Evolutionary conservation across 2,888 invertebrate genomes (phyloP).

Genomic region (Dolichomitus sp.): DNA sequence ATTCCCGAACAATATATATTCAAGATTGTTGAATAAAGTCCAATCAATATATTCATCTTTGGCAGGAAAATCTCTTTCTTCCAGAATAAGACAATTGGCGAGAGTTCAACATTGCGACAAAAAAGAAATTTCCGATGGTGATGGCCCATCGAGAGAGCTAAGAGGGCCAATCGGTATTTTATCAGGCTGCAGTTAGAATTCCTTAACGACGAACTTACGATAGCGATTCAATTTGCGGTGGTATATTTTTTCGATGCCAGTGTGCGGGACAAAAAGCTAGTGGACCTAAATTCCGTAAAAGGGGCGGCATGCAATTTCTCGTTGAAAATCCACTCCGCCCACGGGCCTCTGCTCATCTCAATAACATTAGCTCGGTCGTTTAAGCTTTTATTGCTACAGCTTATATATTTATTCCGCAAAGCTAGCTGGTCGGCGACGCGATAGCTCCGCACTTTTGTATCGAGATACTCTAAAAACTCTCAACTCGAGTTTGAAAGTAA

Average conservation of each 20-base stretch:
- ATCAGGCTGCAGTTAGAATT: conserved; percentile 77
- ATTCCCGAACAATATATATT: conserved; percentile 61
- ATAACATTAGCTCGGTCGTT: conserved; percentile 83
- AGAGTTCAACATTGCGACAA: conserved; percentile 44
- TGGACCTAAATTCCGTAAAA: conserved; percentile 76
- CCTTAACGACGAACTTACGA: conserved; percentile 71
- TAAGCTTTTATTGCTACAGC: conserved; percentile 79
- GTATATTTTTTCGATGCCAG: conserved; percentile 53
- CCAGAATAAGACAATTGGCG: conserved; percentile 57
- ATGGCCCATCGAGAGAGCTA: conserved; percentile 42
- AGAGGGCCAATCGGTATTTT: conserved; percentile 71
- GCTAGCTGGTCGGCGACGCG: conserved; percentile 37
- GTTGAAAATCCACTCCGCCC: conserved; percentile 79
- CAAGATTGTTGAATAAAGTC: conserved; percentile 33
- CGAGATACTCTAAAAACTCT: background rate
- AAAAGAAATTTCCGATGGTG: conserved; percentile 52
- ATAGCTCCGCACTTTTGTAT: conserved; percentile 39
- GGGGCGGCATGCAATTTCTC: conserved; percentile 79
- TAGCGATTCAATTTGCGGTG: conserved; percentile 77
- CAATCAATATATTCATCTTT: conserved; percentile 57
- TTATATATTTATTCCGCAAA: conserved; percentile 73
- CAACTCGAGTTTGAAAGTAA: background rate
- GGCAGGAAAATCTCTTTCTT: conserved; percentile 40
- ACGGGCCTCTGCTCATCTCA: conserved; percentile 79
- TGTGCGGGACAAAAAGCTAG: conserved; percentile 56